Conservation (phyloP, 2,888 invertebrate genomes). For the Dione juno region DNA sequence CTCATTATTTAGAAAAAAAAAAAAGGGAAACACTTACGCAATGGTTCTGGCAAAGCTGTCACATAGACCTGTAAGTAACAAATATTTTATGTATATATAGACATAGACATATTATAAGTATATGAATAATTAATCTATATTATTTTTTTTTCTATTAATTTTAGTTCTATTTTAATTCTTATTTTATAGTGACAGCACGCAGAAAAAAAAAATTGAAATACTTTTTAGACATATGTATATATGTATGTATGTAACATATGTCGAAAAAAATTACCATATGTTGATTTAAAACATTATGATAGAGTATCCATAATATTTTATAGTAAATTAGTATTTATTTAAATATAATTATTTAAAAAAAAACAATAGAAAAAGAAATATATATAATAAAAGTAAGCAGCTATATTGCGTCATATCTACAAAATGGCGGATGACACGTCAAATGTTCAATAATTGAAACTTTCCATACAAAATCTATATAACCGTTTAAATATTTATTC, state of each 20-base stretch:
- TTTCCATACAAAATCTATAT: not conserved
- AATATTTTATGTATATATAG: not conserved
- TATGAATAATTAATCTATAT: not conserved
- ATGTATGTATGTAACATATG: too few relatives aligned
- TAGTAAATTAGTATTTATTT: too few relatives aligned
- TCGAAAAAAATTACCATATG: not conserved
- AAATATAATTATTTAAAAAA: too few relatives aligned
- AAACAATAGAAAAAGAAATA: too few relatives aligned
- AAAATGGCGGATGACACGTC: slow-evolving; percentile 23
- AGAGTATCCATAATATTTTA: too few relatives aligned
- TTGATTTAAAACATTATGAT: not conserved
- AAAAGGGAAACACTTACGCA: slow-evolving; percentile 13
- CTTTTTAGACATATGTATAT: too few relatives aligned
- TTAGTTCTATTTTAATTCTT: too few relatives aligned
- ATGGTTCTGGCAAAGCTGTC: slow-evolving; percentile 5
- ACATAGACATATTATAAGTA: not conserved
- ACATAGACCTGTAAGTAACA: not conserved
- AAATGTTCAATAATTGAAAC: not conserved
- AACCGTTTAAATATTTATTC: not conserved
- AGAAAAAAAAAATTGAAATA: too few relatives aligned
- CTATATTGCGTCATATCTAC: not conserved
- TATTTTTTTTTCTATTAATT: too few relatives aligned
- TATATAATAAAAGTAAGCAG: not conserved
- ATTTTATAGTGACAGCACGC: too few relatives aligned
- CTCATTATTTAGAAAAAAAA: not conserved